These are phyloP conservation scores for Piaya cayana DNA, from an alignment of 2,113 vertebrate genomes.

Conservation along the genomic window DNA sequence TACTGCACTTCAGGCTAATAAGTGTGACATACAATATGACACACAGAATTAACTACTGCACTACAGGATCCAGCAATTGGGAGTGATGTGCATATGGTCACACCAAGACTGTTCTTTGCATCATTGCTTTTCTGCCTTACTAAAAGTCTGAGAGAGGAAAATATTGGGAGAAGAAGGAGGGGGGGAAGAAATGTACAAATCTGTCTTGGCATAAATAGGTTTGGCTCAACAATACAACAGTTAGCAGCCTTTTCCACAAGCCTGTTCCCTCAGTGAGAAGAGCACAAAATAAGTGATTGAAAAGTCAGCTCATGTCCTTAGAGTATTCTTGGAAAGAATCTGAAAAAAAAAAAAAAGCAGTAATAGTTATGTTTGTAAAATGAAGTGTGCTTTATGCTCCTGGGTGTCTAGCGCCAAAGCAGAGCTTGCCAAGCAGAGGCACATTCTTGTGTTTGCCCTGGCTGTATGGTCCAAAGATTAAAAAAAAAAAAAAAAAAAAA, in stretches of 20 bases:
- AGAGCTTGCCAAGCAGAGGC: background rate
- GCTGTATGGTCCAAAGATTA: background rate
- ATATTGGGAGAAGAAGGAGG: background rate
- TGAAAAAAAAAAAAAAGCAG: background rate
- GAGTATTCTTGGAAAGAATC: conserved; percentile 22
- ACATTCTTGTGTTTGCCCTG: background rate
- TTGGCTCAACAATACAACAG: conserved; percentile 2
- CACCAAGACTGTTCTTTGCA: background rate
- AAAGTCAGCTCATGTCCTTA: background rate
- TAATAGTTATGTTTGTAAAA: background rate
- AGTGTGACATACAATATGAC: conserved; percentile 36
- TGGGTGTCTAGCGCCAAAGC: background rate
- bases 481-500: background rate
- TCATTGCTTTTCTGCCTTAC: conserved; percentile 20
- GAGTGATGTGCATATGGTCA: conserved; percentile 19
- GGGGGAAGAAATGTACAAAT: conserved; percentile 5
- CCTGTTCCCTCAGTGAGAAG: background rate
- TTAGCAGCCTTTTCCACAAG: conserved; percentile 5
- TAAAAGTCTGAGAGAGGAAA: conserved; percentile 29
- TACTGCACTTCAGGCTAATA: conserved; percentile 22
- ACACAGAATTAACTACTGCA: conserved; percentile 12
- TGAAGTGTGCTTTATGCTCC: conserved; percentile 2
- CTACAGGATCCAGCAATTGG: background rate
- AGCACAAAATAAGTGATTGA: conserved; percentile 4
- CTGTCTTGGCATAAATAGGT: background rate